Conservation (phyloP, 2,888 invertebrate species). For the Xestobium rufovillosum region DNA sequence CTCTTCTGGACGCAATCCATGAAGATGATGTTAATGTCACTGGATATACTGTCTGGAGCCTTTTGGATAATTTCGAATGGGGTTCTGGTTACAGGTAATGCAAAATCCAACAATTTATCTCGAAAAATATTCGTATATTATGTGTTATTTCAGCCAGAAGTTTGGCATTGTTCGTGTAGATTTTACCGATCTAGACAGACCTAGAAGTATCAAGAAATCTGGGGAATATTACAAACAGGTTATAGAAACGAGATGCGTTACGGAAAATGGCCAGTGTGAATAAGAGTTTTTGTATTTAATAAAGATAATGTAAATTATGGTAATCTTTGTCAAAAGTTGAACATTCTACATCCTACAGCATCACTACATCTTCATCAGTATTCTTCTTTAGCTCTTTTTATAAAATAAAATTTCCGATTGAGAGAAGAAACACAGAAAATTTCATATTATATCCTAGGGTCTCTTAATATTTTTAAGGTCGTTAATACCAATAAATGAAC, state of each 20-base stretch:
- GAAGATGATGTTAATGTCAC: constrained; percentile 11
- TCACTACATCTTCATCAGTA: too few species aligned
- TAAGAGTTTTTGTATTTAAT: too few species aligned
- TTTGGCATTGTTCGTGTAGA: constrained; percentile 15
- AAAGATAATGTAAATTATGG: too few species aligned
- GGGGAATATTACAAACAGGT: constrained; percentile 11
- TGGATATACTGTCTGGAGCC: constrained; percentile 14
- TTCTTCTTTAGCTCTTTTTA: too few species aligned
- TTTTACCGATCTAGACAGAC: constrained; percentile 11
- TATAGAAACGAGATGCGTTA: constrained; percentile 13
- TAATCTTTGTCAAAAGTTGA: background rate
- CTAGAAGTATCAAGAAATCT: constrained; percentile 16
- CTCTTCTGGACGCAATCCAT: constrained; percentile 8
- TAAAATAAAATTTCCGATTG: too few species aligned
- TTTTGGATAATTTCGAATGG: constrained; percentile 16
- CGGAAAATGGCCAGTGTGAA: constrained; percentile 5
- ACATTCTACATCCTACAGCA: too few species aligned
- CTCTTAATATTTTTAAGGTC: too few species aligned
- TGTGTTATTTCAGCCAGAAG: constrained; percentile 12
- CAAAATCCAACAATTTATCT: background rate
- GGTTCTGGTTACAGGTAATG: constrained; percentile 11
- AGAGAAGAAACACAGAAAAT: too few species aligned
- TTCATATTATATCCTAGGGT: too few species aligned
- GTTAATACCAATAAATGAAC: too few species aligned
- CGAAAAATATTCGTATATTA: background rate